Percentiles rank a stretch among this genome's conserved stretches.
Conservation (phyloP, 2,797 vertebrate genomes). For the Jordanella pulchra region DNA sequence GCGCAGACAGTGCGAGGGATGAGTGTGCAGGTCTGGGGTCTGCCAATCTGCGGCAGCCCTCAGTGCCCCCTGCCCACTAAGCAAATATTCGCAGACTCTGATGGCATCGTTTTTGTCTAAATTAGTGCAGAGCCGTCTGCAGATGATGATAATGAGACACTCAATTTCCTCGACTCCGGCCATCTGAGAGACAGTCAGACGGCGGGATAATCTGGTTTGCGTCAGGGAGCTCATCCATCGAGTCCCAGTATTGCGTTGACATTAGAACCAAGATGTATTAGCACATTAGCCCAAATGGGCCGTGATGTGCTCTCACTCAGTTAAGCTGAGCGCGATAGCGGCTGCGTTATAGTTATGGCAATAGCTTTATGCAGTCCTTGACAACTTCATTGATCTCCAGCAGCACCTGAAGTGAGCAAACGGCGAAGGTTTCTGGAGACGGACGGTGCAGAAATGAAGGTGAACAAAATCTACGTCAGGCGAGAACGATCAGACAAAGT, state of each 20-base stretch:
- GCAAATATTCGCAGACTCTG: slow-evolving; percentile 67
- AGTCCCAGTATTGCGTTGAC: slow-evolving; percentile 60
- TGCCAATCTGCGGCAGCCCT: slow-evolving; percentile 45
- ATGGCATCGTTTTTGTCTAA: slow-evolving; percentile 60
- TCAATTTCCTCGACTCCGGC: slow-evolving; percentile 66
- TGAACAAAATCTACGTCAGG: slow-evolving; percentile 12
- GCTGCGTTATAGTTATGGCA: slow-evolving; percentile 70
- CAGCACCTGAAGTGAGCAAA: slow-evolving; percentile 50
- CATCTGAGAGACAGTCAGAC: slow-evolving; percentile 67
- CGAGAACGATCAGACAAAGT: slow-evolving; percentile 26
- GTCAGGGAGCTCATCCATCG: slow-evolving; percentile 65
- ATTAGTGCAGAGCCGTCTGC: slow-evolving; percentile 71
- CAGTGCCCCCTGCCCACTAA: slow-evolving; percentile 49
- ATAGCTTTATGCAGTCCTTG: slow-evolving; percentile 70
- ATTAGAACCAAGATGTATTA: slow-evolving; percentile 76
- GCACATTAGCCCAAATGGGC: slow-evolving; percentile 74
- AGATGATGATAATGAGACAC: slow-evolving; percentile 71
- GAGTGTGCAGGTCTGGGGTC: slow-evolving; percentile 45
- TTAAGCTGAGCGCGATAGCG: slow-evolving; percentile 69
- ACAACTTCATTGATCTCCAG: slow-evolving; percentile 69
- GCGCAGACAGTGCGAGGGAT: slow-evolving; percentile 57
- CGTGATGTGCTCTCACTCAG: slow-evolving; percentile 72
- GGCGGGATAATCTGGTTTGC: slow-evolving; percentile 73
- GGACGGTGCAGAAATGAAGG: slow-evolving; percentile 4
- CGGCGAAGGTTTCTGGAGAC: slow-evolving; percentile 20